A percentile compares a stretch with the other conserved stretches of the same genome.
phyloP scores from a whole-genome alignment of 2,888 invertebrate genomes.

The Geophilus truncorum region DNA sequence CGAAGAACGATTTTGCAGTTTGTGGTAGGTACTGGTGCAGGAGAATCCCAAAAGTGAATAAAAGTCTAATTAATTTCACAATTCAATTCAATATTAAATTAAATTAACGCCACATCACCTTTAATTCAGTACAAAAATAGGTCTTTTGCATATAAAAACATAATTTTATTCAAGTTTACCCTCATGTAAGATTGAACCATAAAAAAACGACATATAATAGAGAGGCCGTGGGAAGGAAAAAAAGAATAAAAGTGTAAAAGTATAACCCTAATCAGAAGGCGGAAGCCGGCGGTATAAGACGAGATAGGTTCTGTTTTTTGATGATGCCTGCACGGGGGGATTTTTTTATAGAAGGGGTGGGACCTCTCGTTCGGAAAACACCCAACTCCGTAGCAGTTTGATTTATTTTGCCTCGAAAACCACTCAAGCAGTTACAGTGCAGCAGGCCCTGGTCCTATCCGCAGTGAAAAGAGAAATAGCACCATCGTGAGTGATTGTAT shows the following conservation, averaged over 20 bases:
- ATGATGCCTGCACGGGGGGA: slow-evolving; percentile 14
- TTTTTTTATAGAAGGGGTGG: slow-evolving; percentile 10
- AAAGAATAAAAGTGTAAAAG: not conserved
- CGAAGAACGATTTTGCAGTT: not conserved
- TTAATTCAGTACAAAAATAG: too few relatives aligned
- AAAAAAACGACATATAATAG: not conserved
- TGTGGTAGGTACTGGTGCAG: too few relatives aligned
- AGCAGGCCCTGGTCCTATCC: not conserved
- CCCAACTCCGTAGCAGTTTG: slow-evolving; percentile 6
- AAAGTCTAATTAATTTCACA: too few relatives aligned
- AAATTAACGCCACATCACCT: too few relatives aligned
- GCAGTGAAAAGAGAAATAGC: slow-evolving; percentile 20
- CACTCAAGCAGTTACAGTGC: slow-evolving; percentile 1
- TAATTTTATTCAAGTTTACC: not conserved
- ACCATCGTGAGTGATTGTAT: slow-evolving; percentile 20
- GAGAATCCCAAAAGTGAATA: too few relatives aligned
- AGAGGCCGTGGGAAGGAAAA: not conserved
- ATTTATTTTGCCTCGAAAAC: slow-evolving; percentile 20
- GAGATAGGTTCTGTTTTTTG: slow-evolving; percentile 12
- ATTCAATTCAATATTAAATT: too few relatives aligned
- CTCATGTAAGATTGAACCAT: not conserved
- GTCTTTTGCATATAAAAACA: not conserved
- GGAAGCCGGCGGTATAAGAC: not conserved
- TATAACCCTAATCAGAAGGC: slow-evolving; percentile 1
- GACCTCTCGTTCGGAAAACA: slow-evolving; percentile 16